Evolutionary conservation across 2,113 vertebrate genomes (phyloP).

Genomic region (Trochalopteron elliotii): DNA sequence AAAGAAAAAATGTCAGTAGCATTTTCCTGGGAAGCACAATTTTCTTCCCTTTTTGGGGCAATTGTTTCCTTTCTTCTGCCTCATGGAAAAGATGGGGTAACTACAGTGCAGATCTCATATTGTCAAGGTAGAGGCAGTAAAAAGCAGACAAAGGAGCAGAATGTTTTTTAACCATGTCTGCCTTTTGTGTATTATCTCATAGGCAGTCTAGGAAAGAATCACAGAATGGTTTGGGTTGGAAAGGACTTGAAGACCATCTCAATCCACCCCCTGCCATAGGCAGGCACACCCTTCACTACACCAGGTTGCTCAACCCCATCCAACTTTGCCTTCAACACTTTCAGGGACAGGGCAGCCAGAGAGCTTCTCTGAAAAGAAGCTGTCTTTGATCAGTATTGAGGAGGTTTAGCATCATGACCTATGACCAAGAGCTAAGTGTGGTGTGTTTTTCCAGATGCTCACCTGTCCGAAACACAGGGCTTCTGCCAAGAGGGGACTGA

Average conservation of each 20-base stretch:
- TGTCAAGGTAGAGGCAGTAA: neutral
- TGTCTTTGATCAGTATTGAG: neutral
- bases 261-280: neutral
- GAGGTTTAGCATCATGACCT: neutral
- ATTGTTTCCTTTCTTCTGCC: neutral
- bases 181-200: neutral
- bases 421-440: neutral
- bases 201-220: neutral
- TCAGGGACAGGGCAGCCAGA: neutral
- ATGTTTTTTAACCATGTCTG: neutral
- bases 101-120: neutral
- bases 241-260: neutral
- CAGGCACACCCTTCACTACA: neutral
- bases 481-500: slow-evolving; percentile 73
- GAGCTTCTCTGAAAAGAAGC: neutral
- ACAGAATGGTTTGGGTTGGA: neutral
- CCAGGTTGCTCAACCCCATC: neutral
- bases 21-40: neutral
- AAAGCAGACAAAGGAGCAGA: neutral
- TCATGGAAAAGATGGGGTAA: neutral
- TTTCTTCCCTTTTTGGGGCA: neutral
- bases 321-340: neutral
- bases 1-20: neutral
- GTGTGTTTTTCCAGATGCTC: neutral
- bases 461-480: slow-evolving; percentile 74